These are phyloP conservation scores for Musca domestica DNA, from an alignment of 1,140 invertebrate species.

Conservation along the genomic window DNA sequence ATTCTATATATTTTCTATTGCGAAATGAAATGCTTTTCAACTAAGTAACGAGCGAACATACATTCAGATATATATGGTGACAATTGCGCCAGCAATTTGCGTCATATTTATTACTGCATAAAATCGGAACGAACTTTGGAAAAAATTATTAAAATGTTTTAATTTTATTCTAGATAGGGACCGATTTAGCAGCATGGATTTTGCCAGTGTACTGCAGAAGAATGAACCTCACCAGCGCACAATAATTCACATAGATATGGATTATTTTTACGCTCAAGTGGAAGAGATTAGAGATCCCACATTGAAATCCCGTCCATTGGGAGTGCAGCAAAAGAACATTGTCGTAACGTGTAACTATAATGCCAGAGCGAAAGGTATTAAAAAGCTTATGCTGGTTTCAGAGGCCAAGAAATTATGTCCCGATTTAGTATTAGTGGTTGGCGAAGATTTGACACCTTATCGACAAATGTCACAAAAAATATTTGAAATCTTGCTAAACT, in stretches of 20 bases:
- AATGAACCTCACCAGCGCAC: conserved; percentile 50
- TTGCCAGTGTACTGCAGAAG: conserved; percentile 41
- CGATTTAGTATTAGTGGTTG: conserved; percentile 66
- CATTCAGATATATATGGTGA: too few relatives aligned
- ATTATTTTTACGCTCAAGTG: conserved; percentile 82
- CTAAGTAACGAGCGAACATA: too few relatives aligned
- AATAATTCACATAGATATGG: conserved; percentile 75
- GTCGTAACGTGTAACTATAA: conserved; percentile 79
- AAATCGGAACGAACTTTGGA: too few relatives aligned
- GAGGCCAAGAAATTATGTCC: conserved; percentile 70
- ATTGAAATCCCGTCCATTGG: conserved; percentile 64
- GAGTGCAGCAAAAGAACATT: conserved; percentile 76
- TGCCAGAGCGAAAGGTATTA: conserved; percentile 68
- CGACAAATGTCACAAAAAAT: conserved; percentile 69
- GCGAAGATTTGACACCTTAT: conserved; percentile 75
- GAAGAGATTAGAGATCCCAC: conserved; percentile 71
- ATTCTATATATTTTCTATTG: too few relatives aligned
- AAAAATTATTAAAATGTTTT: too few relatives aligned
- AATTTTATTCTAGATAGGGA: background rate
- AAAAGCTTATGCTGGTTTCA: conserved; percentile 70
- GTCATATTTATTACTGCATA: too few relatives aligned
- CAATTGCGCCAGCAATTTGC: too few relatives aligned
- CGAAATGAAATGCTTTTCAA: too few relatives aligned
- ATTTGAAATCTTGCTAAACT: conserved; percentile 64
- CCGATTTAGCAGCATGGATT: conserved; percentile 38